Evolutionary conservation across 2,797 vertebrate species (phyloP).

Genomic region (Babyrousa celebensis): DNA sequence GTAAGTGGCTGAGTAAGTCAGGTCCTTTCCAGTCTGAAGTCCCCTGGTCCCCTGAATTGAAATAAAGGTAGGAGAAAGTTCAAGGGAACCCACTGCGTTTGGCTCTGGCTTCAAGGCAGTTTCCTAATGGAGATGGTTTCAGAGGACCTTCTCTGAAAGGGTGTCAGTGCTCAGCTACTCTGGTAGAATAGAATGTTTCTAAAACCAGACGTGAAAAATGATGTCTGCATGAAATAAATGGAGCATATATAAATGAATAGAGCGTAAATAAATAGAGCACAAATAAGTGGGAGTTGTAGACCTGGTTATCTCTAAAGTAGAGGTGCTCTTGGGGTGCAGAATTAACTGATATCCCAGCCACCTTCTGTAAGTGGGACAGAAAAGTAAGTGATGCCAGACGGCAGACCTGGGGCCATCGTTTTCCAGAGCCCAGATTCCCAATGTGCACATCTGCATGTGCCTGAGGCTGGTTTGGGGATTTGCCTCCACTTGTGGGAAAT

Average conservation of each 20-base stretch:
- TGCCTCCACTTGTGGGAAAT: not conserved
- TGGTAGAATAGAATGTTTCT: not conserved
- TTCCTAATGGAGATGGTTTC: not conserved
- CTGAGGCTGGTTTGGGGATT: not conserved
- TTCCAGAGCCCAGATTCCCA: not conserved
- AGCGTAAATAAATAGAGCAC: not conserved
- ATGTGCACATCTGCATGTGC: not conserved
- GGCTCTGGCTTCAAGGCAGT: not conserved
- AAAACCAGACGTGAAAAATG: not conserved
- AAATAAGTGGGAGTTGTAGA: not conserved
- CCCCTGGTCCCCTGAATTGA: not conserved
- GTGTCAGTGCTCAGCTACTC: not conserved
- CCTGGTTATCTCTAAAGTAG: not conserved
- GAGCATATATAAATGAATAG: not conserved
- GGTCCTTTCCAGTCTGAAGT: not conserved
- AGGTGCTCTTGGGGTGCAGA: not conserved
- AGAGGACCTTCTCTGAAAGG: not conserved
- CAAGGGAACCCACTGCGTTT: not conserved
- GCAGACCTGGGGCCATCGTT: not conserved
- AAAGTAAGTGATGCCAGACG: not conserved
- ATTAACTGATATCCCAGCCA: not conserved
- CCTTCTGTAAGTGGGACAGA: no score
- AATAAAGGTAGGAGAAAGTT: not conserved
- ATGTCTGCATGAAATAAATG: not conserved
- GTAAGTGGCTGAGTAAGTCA: not conserved